phyloP scores from a whole-genome alignment of 2,888 invertebrate genomes.

The Volucella inanis region DNA sequence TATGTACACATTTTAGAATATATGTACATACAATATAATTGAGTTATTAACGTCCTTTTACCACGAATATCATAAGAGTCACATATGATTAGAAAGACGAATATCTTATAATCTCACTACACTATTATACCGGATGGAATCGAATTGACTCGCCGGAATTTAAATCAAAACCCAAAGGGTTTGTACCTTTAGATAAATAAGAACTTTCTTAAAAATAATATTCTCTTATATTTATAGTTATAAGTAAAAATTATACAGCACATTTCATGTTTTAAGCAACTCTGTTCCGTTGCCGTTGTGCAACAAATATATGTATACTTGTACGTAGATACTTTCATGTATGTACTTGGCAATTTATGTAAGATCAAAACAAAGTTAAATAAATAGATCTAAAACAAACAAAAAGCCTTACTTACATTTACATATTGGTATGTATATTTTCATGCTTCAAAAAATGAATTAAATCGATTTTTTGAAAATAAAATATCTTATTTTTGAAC shows the following conservation, averaged over 20 bases:
- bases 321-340: no score
- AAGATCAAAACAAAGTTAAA: background rate
- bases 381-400: no score
- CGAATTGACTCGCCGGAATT: constrained; percentile 33
- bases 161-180: constrained; percentile 14
- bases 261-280: constrained; percentile 19
- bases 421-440: background rate
- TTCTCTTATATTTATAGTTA: background rate
- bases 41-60: constrained; percentile 26
- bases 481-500: no score
- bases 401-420: no score
- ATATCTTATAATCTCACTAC: background rate
- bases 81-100: constrained; percentile 10
- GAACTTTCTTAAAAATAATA: constrained; percentile 38
- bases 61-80: constrained; percentile 16
- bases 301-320: background rate
- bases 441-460: background rate
- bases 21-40: constrained; percentile 20
- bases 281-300: no score
- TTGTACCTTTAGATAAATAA: constrained; percentile 38
- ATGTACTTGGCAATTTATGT: background rate
- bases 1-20: background rate
- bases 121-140: constrained; percentile 3
- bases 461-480: no score
- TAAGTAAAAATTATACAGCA: background rate